These are phyloP conservation scores for Ochlodes sylvanus DNA, from an alignment of 2,888 invertebrate species.

Conservation along the genomic window DNA sequence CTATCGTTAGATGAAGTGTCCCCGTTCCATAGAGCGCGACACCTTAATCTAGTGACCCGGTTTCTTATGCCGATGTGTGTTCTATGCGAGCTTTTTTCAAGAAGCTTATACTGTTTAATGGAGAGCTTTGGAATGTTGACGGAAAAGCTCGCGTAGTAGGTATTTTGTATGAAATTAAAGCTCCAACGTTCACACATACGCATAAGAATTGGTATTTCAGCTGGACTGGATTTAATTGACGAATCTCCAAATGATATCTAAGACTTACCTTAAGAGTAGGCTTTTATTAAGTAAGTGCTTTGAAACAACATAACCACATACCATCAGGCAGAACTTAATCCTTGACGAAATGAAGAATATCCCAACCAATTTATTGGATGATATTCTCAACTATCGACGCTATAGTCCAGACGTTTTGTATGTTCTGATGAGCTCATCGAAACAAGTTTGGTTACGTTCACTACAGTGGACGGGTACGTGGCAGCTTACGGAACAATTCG, in stretches of 20 bases:
- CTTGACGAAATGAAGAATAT: too few relatives aligned
- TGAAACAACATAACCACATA: too few relatives aligned
- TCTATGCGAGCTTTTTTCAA: constrained; percentile 32
- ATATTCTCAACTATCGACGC: too few relatives aligned
- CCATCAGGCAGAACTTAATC: too few relatives aligned
- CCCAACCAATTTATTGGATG: too few relatives aligned
- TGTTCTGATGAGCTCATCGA: constrained; percentile 4
- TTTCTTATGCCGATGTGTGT: constrained; percentile 21
- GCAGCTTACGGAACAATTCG: constrained; percentile 9
- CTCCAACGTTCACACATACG: too few relatives aligned
- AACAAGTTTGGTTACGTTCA: constrained; percentile 17
- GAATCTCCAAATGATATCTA: too few relatives aligned
- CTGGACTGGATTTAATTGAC: too few relatives aligned
- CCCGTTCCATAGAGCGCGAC: constrained; percentile 25
- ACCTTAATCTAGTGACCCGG: constrained; percentile 36
- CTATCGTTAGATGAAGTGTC: constrained; percentile 20
- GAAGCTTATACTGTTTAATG: constrained; percentile 24
- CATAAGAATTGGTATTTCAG: too few relatives aligned
- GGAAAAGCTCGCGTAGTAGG: constrained; percentile 3
- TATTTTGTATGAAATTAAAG: constrained; percentile 3
- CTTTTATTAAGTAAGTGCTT: too few relatives aligned
- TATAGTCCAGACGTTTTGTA: background rate
- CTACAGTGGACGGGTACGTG: constrained; percentile 7
- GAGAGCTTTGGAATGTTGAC: constrained; percentile 24
- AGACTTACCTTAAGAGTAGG: too few relatives aligned